These are phyloP conservation scores for Ochropacha duplaris DNA, from an alignment of 2,888 invertebrate species.

Conservation along the genomic window DNA sequence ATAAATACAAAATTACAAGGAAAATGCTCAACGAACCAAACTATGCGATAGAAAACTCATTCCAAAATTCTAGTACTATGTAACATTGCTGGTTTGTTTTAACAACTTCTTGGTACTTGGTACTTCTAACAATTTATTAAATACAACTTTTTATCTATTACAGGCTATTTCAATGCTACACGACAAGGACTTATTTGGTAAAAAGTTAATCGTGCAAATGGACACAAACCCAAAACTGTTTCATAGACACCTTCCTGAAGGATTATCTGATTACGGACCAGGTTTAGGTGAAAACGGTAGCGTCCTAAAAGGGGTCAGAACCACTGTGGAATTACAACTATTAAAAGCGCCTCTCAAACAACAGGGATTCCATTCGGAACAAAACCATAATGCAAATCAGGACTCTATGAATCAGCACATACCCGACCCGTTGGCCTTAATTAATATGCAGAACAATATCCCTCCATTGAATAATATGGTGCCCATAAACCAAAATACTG, in stretches of 20 bases:
- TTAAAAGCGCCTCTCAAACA: constrained; percentile 20
- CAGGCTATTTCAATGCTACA: constrained; percentile 95
- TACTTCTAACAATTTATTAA: neutral
- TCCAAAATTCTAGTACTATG: too few relatives aligned
- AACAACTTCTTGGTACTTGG: too few relatives aligned
- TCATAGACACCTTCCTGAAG: constrained; percentile 9
- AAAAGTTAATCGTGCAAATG: constrained; percentile 20
- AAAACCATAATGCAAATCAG: neutral
- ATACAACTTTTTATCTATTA: constrained; percentile 1
- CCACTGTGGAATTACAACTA: constrained; percentile 22
- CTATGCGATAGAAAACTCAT: too few relatives aligned
- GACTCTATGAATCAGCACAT: neutral
- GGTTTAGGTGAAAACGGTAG: constrained; percentile 85
- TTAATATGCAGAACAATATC: constrained; percentile 5
- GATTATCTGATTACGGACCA: constrained; percentile 19
- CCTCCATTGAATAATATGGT: neutral
- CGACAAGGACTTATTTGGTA: constrained; percentile 86
- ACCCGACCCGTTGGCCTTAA: constrained; percentile 32
- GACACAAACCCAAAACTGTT: constrained; percentile 8
- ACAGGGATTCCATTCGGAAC: constrained; percentile 11
- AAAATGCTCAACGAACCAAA: too few relatives aligned
- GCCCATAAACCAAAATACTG: neutral
- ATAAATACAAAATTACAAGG: too few relatives aligned
- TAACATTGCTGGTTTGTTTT: too few relatives aligned
- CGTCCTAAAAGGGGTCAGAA: constrained; percentile 27